These are phyloP conservation scores for Paramormyrops hopkinsi DNA, from an alignment of 2,797 vertebrate genomes.

Conservation along the genomic window DNA sequence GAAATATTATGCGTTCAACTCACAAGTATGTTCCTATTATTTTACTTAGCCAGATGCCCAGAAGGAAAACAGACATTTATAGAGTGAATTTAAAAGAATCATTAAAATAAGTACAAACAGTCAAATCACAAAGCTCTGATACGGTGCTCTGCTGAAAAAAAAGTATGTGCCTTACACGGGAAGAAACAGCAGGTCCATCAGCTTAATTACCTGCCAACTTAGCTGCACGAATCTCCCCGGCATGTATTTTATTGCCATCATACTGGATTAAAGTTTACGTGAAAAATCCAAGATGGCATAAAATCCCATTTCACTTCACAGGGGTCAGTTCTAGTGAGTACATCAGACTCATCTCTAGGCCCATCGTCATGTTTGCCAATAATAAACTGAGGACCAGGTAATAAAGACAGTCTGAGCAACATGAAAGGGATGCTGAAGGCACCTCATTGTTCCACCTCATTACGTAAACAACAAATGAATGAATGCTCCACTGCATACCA, in stretches of 20 bases:
- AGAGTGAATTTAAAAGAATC: not conserved
- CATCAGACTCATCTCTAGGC: not conserved
- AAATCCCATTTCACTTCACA: not conserved
- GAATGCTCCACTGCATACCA: conserved; percentile 14
- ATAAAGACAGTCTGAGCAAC: conserved; percentile 8
- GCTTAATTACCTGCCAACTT: not conserved
- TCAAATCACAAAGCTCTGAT: not conserved
- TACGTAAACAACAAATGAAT: conserved; percentile 46
- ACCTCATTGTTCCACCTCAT: conserved; percentile 14
- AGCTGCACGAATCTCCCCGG: not conserved
- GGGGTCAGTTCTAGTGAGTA: not conserved
- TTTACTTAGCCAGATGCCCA: not conserved
- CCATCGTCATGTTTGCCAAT: conserved; percentile 14
- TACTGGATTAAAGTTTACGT: not conserved
- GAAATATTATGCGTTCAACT: not conserved
- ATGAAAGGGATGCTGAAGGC: conserved; percentile 25
- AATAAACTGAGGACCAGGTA: conserved; percentile 5
- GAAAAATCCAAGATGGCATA: not conserved
- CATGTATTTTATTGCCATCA: not conserved
- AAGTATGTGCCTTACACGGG: not conserved
- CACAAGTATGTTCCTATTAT: not conserved
- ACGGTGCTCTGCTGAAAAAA: not conserved
- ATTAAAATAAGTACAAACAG: not conserved
- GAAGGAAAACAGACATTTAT: not conserved
- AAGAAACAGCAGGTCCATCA: not conserved